A percentile compares a stretch with the other conserved stretches of the same genome.
Evolutionary conservation across 1,140 invertebrate genomes (phyloP).

Genomic region (Acromyrmex heyeri): DNA sequence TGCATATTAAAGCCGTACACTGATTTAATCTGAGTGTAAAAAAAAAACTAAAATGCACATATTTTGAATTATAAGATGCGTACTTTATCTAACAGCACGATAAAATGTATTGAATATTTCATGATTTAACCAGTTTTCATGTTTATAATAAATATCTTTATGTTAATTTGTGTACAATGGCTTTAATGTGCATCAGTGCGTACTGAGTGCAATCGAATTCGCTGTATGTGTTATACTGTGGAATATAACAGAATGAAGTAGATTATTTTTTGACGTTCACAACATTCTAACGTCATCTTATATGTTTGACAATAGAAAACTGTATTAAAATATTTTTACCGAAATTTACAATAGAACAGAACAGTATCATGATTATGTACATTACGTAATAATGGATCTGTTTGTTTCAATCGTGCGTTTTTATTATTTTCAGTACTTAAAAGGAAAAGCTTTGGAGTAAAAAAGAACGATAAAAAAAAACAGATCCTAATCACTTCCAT

Average conservation of each 20-base stretch:
- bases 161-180: too few relatives aligned
- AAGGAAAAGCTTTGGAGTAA: constrained; percentile 11
- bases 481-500: constrained; percentile 28
- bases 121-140: too few relatives aligned
- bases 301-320: constrained; percentile 54
- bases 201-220: too few relatives aligned
- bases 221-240: neutral
- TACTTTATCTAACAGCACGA: too few relatives aligned
- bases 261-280: neutral
- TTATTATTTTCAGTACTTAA: constrained; percentile 32
- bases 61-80: too few relatives aligned
- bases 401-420: constrained; percentile 20
- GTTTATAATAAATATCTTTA: too few relatives aligned
- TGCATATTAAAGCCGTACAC: too few relatives aligned
- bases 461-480: constrained; percentile 32
- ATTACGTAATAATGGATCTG: constrained; percentile 35
- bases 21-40: too few relatives aligned
- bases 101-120: too few relatives aligned
- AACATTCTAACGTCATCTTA: constrained; percentile 11
- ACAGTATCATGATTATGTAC: constrained; percentile 25
- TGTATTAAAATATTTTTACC: constrained; percentile 63
- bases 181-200: too few relatives aligned
- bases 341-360: constrained; percentile 35
- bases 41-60: too few relatives aligned
- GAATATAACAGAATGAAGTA: constrained; percentile 16